Conservation (phyloP, 2,797 vertebrate species). For the Staurois parvus region DNA sequence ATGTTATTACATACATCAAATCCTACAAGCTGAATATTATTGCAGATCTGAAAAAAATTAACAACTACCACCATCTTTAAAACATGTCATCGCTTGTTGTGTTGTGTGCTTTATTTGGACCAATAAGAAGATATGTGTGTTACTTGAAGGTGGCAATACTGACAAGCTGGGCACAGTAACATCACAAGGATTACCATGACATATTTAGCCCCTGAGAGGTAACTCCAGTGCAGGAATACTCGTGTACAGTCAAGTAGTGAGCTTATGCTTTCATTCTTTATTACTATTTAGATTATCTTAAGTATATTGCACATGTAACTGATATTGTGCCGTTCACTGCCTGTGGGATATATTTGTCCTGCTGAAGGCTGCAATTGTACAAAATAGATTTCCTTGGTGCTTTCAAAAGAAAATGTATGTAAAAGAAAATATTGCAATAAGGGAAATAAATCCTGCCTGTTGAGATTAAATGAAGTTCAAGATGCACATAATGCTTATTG, state of each 20-base stretch:
- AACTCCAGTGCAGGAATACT: too few relatives aligned
- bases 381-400: slow-evolving; percentile 15
- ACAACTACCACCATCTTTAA: not conserved
- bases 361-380: not conserved
- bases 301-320: not conserved
- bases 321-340: slow-evolving; percentile 1
- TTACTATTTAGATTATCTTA: not conserved
- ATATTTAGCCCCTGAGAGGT: not conserved
- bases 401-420: not conserved
- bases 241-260: not conserved
- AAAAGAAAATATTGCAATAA: slow-evolving; percentile 18
- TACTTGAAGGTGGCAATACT: not conserved
- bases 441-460: not conserved
- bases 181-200: not conserved
- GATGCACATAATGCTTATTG: not conserved
- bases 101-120: not conserved
- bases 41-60: not conserved
- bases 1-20: too few relatives aligned
- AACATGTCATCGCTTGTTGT: not conserved
- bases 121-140: not conserved
- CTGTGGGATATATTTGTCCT: not conserved
- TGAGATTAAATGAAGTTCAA: not conserved
- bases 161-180: not conserved
- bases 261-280: not conserved
- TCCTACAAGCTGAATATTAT: not conserved